Evolutionary conservation across 2,888 invertebrate genomes (phyloP).

Genomic region (Megamerina dolium): DNA sequence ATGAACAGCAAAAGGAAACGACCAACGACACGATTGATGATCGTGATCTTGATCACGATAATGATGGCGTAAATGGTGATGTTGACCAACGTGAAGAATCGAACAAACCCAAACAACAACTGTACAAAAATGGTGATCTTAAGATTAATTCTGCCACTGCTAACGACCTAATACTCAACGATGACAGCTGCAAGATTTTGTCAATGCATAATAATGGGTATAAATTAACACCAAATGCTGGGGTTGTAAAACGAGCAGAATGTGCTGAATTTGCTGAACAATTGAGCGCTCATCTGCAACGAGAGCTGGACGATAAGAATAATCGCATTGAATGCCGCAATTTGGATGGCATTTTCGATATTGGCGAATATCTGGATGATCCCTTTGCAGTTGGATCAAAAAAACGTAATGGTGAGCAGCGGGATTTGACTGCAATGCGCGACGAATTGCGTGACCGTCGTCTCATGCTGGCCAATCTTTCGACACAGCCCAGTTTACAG

Average conservation of each 20-base stretch:
- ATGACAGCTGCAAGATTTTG: constrained; percentile 34
- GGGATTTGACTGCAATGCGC: constrained; percentile 39
- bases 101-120: constrained; percentile 25
- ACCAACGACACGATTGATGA: constrained; percentile 14
- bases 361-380: constrained; percentile 32
- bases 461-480: constrained; percentile 47
- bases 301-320: constrained; percentile 62
- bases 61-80: too few relatives aligned
- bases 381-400: constrained; percentile 23
- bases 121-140: constrained; percentile 29
- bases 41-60: constrained; percentile 11
- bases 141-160: constrained; percentile 27
- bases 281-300: constrained; percentile 71
- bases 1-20: constrained; percentile 6
- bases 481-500: constrained; percentile 43
- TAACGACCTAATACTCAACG: constrained; percentile 36
- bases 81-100: too few relatives aligned
- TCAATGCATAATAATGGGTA: constrained; percentile 17
- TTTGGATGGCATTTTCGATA: constrained; percentile 40
- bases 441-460: constrained; percentile 48
- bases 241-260: constrained; percentile 50
- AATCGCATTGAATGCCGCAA: constrained; percentile 37
- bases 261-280: constrained; percentile 75
- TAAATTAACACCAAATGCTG: background rate
- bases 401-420: constrained; percentile 36